These are phyloP conservation scores for Bombus terrestris DNA, from an alignment of 1,140 invertebrate genomes.

Conservation along the genomic window DNA sequence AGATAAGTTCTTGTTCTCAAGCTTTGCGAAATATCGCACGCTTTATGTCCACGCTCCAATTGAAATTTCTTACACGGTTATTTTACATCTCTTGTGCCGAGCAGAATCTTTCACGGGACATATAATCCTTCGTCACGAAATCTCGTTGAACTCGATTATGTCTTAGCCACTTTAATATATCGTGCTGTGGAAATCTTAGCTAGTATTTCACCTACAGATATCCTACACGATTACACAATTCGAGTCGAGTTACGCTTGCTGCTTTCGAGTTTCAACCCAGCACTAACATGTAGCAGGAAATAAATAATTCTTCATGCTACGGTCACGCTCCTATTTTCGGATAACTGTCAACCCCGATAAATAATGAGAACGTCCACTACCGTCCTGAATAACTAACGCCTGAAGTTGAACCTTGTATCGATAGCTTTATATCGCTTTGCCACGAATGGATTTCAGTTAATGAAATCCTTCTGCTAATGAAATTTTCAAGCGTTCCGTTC, in stretches of 20 bases:
- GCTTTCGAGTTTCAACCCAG: neutral
- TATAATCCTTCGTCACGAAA: neutral
- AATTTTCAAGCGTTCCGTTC: neutral
- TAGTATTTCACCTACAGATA: too few species aligned
- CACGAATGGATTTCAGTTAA: neutral
- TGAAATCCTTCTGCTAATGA: neutral
- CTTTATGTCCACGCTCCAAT: neutral
- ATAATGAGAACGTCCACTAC: neutral
- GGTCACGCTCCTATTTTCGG: conserved; percentile 5
- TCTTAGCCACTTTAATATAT: conserved; percentile 6
- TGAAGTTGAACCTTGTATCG: conserved; percentile 6
- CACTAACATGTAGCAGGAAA: neutral
- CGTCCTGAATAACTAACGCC: conserved; percentile 10
- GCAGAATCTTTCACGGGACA: conserved; percentile 1
- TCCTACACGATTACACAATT: neutral
- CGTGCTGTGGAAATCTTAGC: neutral
- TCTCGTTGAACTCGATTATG: conserved; percentile 8
- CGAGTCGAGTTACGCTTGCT: neutral
- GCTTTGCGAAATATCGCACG: neutral
- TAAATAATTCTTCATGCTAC: conserved; percentile 10
- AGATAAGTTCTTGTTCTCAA: neutral
- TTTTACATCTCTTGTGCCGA: neutral
- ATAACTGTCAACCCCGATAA: neutral
- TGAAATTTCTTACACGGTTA: conserved; percentile 14
- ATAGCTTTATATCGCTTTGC: neutral